Conservation (phyloP, 1,140 invertebrate genomes). For the Heliconius congener region DNA sequence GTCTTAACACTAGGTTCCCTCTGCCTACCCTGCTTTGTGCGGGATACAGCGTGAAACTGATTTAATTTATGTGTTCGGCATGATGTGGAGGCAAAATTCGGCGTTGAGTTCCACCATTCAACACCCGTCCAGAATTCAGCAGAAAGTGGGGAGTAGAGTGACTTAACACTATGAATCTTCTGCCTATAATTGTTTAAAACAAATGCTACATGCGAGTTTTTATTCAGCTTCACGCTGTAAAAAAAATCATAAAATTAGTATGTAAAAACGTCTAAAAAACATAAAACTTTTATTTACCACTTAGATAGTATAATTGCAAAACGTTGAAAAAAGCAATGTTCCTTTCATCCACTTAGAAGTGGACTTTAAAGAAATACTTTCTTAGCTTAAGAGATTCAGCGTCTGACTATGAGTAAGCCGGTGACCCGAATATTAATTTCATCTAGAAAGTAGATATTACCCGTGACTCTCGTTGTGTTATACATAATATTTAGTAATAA, state of each 20-base stretch:
- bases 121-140: too few relatives aligned
- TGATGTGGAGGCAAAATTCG: too few relatives aligned
- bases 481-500: neutral
- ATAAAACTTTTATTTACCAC: neutral
- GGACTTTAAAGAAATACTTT: conserved; percentile 1
- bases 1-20: too few relatives aligned
- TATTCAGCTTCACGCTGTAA: too few relatives aligned
- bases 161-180: too few relatives aligned
- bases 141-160: too few relatives aligned
- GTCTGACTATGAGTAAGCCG: conserved; percentile 1
- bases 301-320: conserved; percentile 3
- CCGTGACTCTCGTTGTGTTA: neutral
- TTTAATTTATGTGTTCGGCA: too few relatives aligned
- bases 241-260: neutral
- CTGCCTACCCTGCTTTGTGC: too few relatives aligned
- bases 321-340: conserved; percentile 10
- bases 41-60: too few relatives aligned
- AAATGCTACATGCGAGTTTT: too few relatives aligned
- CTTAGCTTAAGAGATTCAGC: conserved; percentile 3
- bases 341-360: conserved; percentile 4
- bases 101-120: too few relatives aligned
- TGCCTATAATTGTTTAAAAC: too few relatives aligned
- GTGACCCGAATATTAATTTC: conserved; percentile 11
- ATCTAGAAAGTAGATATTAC: neutral
- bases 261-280: neutral